Evolutionary conservation across 2,888 invertebrate species (phyloP), one percentile per base, ranked within the genome.

Genomic region (Caenorhabditis angaria): DNA sequence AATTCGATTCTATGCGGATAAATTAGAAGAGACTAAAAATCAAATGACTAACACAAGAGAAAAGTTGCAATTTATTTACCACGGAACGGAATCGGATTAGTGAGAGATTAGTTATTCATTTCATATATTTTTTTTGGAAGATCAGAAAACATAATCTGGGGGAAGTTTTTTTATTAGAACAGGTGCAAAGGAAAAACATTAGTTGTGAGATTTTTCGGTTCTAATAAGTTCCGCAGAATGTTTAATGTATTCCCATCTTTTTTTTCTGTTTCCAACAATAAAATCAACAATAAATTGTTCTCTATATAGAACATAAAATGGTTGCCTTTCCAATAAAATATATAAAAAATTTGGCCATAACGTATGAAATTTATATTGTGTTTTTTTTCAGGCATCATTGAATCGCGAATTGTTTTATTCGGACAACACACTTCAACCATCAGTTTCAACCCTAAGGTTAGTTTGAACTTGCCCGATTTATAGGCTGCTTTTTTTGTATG

Each of bases 381-480:
- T 54, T 14, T 51, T 63, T 28, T 65, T 76, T 27, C 76, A 80
- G 65, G 51, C 62, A 27, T 64, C 70, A 35, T 50, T 66, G 20
- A 61, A 65, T 41, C 78, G 90, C 50, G 90, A 90, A 84, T 86
- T 90, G 29, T 90, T 90, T 85, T 90, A 89, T 48, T 90, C 90
- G 3, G 90, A 90, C 83, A 89, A 89, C 32, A 88, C 89, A 29
- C 89, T 89, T 76, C 89, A 89, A 6, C 89, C 89, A 76, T 89
- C 90, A 24, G 89, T 90, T 22, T 89, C 89, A 61, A 88, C 89
- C 55, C 85, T 90, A 72, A 89, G 90, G 90, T 90, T 41, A 41
- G 41, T 41, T 41, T 18, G 18, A 41, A n/a, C n/a, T n/a, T n/a
- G n/a, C n/a, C n/a, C 41, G 18, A 18, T 41, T 41, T 2, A 41